These are phyloP conservation scores for Erpobdella octoculata DNA, from an alignment of 2,888 invertebrate genomes.

Conservation along the genomic window DNA sequence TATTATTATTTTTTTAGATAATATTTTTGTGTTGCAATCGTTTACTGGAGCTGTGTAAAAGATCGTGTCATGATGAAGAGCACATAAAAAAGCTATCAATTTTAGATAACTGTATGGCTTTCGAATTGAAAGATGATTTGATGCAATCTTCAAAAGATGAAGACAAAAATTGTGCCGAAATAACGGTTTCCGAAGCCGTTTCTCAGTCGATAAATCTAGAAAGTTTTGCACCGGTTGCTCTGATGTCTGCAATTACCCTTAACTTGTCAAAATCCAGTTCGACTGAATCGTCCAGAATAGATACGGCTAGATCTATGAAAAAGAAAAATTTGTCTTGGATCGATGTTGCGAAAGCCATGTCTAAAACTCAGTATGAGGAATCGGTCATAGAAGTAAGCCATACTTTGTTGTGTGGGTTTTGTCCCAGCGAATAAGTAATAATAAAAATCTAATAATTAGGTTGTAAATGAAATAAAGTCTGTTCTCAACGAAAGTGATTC, in stretches of 20 bases:
- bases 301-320: too few relatives aligned
- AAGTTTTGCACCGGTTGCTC: not conserved
- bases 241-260: not conserved
- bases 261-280: not conserved
- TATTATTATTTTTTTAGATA: conserved; percentile 7
- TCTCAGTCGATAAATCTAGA: not conserved
- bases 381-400: conserved; percentile 29
- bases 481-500: too few relatives aligned
- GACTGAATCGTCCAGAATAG: not conserved
- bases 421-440: too few relatives aligned
- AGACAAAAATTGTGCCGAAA: not conserved
- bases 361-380: not conserved
- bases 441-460: too few relatives aligned
- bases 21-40: conserved; percentile 49
- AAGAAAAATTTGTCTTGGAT: not conserved
- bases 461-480: too few relatives aligned
- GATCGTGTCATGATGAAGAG: conserved; percentile 10
- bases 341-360: not conserved
- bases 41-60: conserved; percentile 54
- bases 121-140: too few relatives aligned
- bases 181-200: not conserved
- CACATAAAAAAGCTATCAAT: not conserved
- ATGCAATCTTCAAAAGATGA: not conserved
- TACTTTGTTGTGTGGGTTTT: conserved; percentile 36
- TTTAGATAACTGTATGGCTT: too few relatives aligned